phyloP scores from a whole-genome alignment of 2,797 vertebrate species.

The Vespertilio murinus region DNA sequence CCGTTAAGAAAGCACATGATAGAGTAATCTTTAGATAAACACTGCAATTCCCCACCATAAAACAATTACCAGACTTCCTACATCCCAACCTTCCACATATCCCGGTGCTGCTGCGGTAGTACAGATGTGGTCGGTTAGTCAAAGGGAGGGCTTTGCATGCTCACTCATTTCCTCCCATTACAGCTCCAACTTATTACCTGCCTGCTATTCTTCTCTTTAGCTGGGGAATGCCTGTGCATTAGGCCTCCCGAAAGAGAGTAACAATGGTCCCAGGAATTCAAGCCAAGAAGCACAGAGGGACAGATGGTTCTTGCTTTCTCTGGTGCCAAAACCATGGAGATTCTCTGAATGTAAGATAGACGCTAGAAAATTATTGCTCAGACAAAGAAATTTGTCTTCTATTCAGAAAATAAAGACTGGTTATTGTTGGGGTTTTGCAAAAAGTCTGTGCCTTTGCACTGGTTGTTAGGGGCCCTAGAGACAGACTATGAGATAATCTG shows the following conservation, averaged over 20 bases:
- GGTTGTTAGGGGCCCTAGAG: not conserved
- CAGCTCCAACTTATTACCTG: not conserved
- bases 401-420: not conserved
- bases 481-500: not conserved
- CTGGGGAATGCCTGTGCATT: not conserved
- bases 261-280: not conserved
- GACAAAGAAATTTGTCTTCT: slow-evolving; percentile 27
- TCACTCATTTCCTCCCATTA: not conserved
- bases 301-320: slow-evolving; percentile 44
- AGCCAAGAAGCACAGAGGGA: slow-evolving; percentile 9
- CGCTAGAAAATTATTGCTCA: slow-evolving; percentile 44
- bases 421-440: not conserved
- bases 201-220: not conserved
- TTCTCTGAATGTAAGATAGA: slow-evolving; percentile 48
- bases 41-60: not conserved
- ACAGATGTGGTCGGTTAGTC: not conserved
- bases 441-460: not conserved
- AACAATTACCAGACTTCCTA: slow-evolving; percentile 52
- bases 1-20: not conserved
- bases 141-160: not conserved
- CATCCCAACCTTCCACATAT: not conserved
- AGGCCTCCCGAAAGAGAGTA: not conserved
- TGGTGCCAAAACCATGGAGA: not conserved
- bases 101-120: not conserved
- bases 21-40: slow-evolving; percentile 18